Evolutionary conservation across 2,888 invertebrate genomes (phyloP).

Genomic region (Microplitis deprimator): DNA sequence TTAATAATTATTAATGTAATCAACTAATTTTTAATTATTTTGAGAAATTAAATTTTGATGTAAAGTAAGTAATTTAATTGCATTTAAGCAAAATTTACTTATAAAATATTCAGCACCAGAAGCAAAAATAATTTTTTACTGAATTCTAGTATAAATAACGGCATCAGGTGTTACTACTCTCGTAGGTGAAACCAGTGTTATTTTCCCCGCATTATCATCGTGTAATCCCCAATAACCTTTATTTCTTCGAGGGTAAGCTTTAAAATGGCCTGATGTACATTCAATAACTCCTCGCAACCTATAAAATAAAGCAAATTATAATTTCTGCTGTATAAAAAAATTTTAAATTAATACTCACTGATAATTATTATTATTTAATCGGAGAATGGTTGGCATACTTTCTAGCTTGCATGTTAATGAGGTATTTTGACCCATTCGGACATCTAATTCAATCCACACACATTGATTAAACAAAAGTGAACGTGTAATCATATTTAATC

Average conservation of each 20-base stretch:
- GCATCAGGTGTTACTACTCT: background rate
- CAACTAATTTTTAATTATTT: no score
- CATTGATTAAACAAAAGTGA: no score
- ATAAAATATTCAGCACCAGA: background rate
- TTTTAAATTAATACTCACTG: slow-evolving; percentile 5
- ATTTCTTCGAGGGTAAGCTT: background rate
- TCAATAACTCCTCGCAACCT: slow-evolving; percentile 7
- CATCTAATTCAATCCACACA: no score
- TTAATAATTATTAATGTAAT: no score
- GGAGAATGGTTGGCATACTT: background rate
- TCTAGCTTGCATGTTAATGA: no score
- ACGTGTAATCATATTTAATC: no score
- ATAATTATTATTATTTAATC: background rate
- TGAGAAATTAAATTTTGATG: no score
- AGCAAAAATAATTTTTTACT: background rate
- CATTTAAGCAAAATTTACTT: no score
- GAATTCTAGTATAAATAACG: background rate
- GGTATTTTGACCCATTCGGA: no score
- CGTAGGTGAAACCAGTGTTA: background rate
- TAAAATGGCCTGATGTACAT: slow-evolving; percentile 8
- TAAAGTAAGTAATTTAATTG: no score
- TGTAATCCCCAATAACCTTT: background rate
- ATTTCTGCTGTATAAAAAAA: background rate
- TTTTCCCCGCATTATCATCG: background rate
- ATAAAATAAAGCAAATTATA: background rate